Percentiles rank a stretch among this genome's conserved stretches.
Conservation (phyloP, 2,888 invertebrate genomes). For the Linyphia triangularis region DNA sequence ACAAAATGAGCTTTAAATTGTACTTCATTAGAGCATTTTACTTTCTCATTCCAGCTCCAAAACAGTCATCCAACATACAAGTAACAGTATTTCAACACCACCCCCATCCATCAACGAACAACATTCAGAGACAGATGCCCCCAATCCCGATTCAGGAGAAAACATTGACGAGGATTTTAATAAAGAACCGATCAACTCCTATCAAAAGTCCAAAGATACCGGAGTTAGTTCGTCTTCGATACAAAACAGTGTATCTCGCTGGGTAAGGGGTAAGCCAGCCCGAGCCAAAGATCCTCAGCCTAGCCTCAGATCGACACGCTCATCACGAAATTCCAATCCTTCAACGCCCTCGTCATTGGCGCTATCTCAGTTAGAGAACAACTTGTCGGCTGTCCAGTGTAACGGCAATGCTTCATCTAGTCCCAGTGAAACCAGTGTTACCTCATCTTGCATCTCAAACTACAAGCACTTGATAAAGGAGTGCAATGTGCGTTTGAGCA, state of each 20-base stretch:
- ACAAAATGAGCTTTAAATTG: background rate
- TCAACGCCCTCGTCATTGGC: background rate
- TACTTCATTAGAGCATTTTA: no score
- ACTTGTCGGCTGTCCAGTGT: background rate
- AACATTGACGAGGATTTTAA: background rate
- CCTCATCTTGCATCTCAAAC: background rate
- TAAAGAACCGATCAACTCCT: background rate
- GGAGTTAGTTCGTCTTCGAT: background rate
- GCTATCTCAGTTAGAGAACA: no score
- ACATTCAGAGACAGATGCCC: background rate
- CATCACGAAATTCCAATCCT: background rate
- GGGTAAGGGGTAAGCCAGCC: background rate
- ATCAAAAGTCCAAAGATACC: background rate
- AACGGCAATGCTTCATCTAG: background rate
- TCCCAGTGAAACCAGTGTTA: background rate
- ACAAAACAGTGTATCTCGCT: background rate
- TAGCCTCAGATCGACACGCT: background rate
- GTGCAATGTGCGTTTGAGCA: slow-evolving; percentile 41
- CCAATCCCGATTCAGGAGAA: background rate
- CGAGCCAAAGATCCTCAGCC: background rate
- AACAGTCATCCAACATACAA: background rate
- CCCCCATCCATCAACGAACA: background rate
- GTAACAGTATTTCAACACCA: background rate
- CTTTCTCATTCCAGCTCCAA: background rate
- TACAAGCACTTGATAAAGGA: slow-evolving; percentile 15